Conservation (phyloP, 2,888 invertebrate genomes). For the Papilio gigon region DNA sequence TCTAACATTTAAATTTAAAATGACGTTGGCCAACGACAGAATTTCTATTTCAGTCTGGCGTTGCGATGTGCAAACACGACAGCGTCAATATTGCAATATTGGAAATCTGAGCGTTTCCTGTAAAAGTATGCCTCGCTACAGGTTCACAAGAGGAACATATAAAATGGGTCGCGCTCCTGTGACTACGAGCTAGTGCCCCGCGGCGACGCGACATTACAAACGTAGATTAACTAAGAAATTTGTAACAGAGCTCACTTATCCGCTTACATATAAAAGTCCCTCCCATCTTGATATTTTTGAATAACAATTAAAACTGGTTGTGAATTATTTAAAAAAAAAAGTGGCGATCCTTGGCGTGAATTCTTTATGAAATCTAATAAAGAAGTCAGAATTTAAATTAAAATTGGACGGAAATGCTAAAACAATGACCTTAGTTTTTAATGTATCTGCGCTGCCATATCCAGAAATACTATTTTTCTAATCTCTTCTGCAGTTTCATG, state of each 20-base stretch:
- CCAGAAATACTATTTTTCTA: neutral
- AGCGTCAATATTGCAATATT: constrained; percentile 55
- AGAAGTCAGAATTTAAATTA: no score
- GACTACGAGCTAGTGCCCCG: constrained; percentile 55
- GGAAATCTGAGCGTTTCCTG: constrained; percentile 61
- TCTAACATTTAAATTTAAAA: constrained; percentile 29
- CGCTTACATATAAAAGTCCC: neutral
- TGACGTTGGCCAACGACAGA: constrained; percentile 15
- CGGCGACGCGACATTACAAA: constrained; percentile 48
- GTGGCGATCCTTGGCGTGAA: no score
- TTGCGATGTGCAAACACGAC: constrained; percentile 37
- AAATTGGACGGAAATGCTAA: neutral
- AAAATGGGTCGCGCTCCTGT: constrained; percentile 62
- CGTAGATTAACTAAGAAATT: constrained; percentile 41
- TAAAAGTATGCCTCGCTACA: constrained; percentile 56
- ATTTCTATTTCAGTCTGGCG: constrained; percentile 27
- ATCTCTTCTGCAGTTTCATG: constrained; percentile 48
- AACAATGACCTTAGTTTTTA: neutral
- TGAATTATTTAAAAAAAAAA: no score
- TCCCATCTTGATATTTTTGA: no score
- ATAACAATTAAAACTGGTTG: neutral
- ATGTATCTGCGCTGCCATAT: neutral
- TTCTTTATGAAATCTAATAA: no score
- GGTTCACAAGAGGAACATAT: constrained; percentile 56
- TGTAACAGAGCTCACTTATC: neutral